Evolutionary conservation across 2,797 vertebrate genomes (phyloP), one percentile per base, ranked within the genome.

Genomic region (Ctenopoma multispine): DNA sequence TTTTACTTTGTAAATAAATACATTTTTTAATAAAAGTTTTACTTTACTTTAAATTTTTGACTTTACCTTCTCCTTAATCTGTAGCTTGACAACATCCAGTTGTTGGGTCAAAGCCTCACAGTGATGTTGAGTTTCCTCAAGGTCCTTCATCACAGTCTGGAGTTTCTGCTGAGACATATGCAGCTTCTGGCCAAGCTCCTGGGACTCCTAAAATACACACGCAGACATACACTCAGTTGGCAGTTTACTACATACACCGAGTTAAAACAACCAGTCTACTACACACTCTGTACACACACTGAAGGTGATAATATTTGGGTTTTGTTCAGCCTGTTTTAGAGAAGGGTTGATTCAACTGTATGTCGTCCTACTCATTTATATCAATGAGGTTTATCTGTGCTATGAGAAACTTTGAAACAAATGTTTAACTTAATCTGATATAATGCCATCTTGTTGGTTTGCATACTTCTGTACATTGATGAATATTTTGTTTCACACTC

Each of bases 1-100:
- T 47, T 34, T 61, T 11, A 3, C 14, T n/a, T 34, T 54, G 31
- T 20, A 20, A 36, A 55, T 55, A 20, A 23, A 14, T n/a, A 43
- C 63, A 58, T 15, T 1, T n/a, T n/a, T n/a, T n/a, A n/a, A n/a
- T n/a, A n/a, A n/a, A n/a, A n/a, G n/a, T n/a, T n/a, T n/a, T n/a
- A n/a, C n/a, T n/a, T n/a, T n/a, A n/a, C n/a, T n/a, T n/a, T n/a
- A n/a, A n/a, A n/a, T n/a, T n/a, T 20, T 60, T 43, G 36, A 57
- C 31, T 61, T 83, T 84, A 97, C 96, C 92, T 91, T 94, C 66
- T 95, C 92, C 77, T 87, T 92, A 57, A 49, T 82, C 27, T 93
- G 90, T 27, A 87, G 92, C 53, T 88, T 90, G 67, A 88, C 24
- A 67, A 84, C 81, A 1, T 95, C 90, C 66, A 96, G 81, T 76